Conservation (phyloP, 2,797 vertebrate species). For the Onychomys leucogaster region DNA sequence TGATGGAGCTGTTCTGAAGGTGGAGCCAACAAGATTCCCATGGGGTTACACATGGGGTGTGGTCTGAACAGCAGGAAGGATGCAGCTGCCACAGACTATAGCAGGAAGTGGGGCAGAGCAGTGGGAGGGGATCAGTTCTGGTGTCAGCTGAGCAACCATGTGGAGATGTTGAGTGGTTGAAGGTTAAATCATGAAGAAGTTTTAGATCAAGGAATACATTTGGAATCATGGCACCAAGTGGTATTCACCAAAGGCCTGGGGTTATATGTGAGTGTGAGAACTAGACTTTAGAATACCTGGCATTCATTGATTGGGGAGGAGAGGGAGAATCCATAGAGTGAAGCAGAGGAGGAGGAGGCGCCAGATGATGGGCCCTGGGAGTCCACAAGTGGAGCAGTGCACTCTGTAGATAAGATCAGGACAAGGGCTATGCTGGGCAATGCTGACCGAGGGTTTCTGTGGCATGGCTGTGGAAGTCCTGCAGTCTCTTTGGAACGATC, state of each 20-base stretch:
- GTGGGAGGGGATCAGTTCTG: background rate
- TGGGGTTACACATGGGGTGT: background rate
- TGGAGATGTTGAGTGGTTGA: background rate
- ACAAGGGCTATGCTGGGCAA: background rate
- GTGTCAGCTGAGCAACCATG: background rate
- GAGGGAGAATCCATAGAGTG: background rate
- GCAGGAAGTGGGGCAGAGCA: background rate
- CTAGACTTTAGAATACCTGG: background rate
- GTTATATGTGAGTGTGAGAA: fast-evolving
- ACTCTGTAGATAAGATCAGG: background rate
- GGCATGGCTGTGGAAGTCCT: background rate
- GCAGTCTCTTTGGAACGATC: background rate
- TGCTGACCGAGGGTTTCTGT: background rate
- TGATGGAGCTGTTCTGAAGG: background rate
- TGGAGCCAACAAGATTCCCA: background rate
- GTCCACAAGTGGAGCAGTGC: background rate
- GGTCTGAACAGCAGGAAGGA: background rate
- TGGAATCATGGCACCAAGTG: background rate
- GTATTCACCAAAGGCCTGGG: background rate
- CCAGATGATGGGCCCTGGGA: background rate
- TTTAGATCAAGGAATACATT: background rate
- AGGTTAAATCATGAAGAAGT: background rate
- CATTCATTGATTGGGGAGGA: background rate
- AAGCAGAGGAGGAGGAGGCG: background rate
- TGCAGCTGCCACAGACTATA: background rate